These are phyloP conservation scores for Bicyclus anynana DNA, from an alignment of 1,140 invertebrate genomes.

Conservation along the genomic window DNA sequence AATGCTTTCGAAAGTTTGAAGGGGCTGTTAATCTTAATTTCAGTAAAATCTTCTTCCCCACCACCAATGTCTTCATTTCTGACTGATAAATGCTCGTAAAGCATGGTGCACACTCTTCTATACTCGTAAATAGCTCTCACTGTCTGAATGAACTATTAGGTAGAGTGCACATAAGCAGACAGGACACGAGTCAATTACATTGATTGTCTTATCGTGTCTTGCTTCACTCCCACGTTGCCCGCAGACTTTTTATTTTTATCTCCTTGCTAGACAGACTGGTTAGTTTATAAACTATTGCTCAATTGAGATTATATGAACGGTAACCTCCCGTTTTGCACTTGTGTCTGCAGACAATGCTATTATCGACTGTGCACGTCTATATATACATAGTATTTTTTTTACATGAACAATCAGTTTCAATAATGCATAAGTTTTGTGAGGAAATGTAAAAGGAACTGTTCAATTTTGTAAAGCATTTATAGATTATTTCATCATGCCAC, in stretches of 20 bases:
- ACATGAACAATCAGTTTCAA: too few species aligned
- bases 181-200: not conserved
- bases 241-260: not conserved
- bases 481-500: not conserved
- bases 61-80: constrained; percentile 3
- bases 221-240: not conserved
- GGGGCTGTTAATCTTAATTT: too few species aligned
- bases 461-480: too few species aligned
- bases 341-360: too few species aligned
- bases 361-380: too few species aligned
- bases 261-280: not conserved
- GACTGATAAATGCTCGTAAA: not conserved
- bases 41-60: constrained; percentile 33
- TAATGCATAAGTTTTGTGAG: too few species aligned
- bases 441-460: not conserved
- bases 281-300: not conserved
- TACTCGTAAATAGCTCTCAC: not conserved
- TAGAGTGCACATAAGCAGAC: not conserved
- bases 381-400: too few species aligned
- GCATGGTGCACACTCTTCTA: constrained; percentile 15
- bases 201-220: not conserved
- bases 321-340: too few species aligned
- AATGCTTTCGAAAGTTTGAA: too few species aligned
- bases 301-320: too few species aligned
- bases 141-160: not conserved